Evolutionary conservation across 1,140 invertebrate genomes (phyloP), one percentile per base, ranked within the genome.

Genomic region (Cyclargus thomasi): DNA sequence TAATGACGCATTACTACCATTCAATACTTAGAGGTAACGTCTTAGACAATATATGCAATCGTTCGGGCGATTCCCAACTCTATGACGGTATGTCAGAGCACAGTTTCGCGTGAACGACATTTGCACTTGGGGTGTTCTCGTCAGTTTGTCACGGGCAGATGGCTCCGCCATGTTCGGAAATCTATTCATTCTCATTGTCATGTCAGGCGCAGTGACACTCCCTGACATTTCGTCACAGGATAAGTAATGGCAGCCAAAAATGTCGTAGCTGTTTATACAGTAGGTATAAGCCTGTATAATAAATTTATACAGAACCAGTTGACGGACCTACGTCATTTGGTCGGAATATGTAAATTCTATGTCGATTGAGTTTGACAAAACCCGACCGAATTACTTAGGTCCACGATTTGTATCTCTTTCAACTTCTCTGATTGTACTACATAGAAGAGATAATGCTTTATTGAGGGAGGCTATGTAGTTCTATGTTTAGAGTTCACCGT

Each of bases 1-100:
- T 88, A 86, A 88, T 88, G 86, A 88, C 84, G 86, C 86, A 86
- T 85, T 85, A 84, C 82, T 83, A 70, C 79, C 79, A 82, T 80
- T 85, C 80, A 79, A 70, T 29, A 67, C 63, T 39, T 64, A 17
- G 8, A 39, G 63, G 36, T 18, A 47, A 8, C 63, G 29, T 21
- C 63, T 39, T 35, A 39, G 10, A 64, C 29, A 64, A 35, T 68
- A 65, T 63, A 53, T 64, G 47, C 62, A 21, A 21, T 59, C 4
- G 55, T 2, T 21, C 17, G 59, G 7, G 11, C 10, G 16, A 59
- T 59, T 36, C 29, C 16, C 11, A 35, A 35, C 23, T 59, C 23
- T 66, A 10, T 57, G 0, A 10, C 10, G n/a, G 7, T 6, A 16
- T 2, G 11, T 57, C 35, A 66, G 23, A 29, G 53, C 21, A 20